Evolutionary conservation across 2,888 invertebrate genomes (phyloP), one percentile per base, ranked within the genome.

Genomic region (Amiota minor): DNA sequence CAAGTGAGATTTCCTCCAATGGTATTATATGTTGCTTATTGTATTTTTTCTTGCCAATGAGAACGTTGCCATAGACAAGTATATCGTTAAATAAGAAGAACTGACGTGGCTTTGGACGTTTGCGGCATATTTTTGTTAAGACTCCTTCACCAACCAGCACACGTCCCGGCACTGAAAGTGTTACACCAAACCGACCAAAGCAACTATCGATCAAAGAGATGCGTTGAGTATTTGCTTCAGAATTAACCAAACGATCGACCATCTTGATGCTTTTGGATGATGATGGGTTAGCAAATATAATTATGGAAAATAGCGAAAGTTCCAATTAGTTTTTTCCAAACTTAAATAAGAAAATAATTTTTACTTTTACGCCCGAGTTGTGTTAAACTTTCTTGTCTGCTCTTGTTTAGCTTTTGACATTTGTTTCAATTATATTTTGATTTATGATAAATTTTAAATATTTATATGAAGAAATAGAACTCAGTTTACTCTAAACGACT

Each of bases 61-160:
- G 94, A 90, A 99, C 99, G 90, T 98, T 99, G 73, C 99, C 99
- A 89, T 99, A 99, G 0, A 99, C 98, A 80, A 99, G 92, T 81
- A 98, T 97, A 90, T 99, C 99, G 88, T 99, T 99, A 91, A 99
- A 99, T 18, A 99, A 93, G 90, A 98, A 99, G 91, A 99, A 99
- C 89, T 99, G 99, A 23, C 99, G 92, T 11, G 98, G 95, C 91
- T 99, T 99, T 9, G 98, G 96, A 90, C 98, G 98, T 90, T 99
- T 99, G 72, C 99, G 93, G 89, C 99, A 99, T 96, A 99, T 98
- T 92, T 99, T 99, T 77, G 98, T 98, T 75, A 99, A 91, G 70
- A 99, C 98, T 72, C 99, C 99, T 91, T 99, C 99, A 23, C 99
- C 99, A 70, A 99, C 98, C 78, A 99, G 92, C 18, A 99, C 99